Evolutionary conservation across 2,797 vertebrate genomes (phyloP).

Genomic region (Clarias pachynema): DNA sequence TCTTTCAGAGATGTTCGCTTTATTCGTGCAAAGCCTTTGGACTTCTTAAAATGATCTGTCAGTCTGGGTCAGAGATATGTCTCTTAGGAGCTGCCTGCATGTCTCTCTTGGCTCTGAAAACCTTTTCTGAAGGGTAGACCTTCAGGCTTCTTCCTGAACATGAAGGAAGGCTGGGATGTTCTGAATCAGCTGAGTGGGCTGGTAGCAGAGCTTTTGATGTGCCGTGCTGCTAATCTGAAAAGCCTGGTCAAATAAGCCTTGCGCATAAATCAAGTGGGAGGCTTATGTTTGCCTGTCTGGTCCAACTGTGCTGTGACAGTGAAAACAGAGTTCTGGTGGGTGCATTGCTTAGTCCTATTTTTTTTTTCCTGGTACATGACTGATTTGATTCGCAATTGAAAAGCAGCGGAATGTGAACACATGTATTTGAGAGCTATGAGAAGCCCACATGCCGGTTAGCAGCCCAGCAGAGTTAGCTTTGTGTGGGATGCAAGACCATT

Average conservation of each 20-base stretch:
- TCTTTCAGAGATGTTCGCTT: slow-evolving; percentile 44
- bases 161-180: slow-evolving; percentile 43
- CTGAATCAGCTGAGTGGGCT: slow-evolving; percentile 61
- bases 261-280: slow-evolving; percentile 55
- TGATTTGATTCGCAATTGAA: slow-evolving; percentile 47
- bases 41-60: slow-evolving; percentile 38
- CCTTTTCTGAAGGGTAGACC: slow-evolving; percentile 37
- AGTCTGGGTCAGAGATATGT: slow-evolving; percentile 42
- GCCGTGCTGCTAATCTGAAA: slow-evolving; percentile 58
- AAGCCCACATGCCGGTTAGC: slow-evolving; percentile 39
- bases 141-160: slow-evolving; percentile 38
- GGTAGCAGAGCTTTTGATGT: slow-evolving; percentile 60
- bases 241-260: slow-evolving; percentile 56
- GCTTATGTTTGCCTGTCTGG: slow-evolving; percentile 48
- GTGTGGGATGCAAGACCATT: slow-evolving; percentile 46
- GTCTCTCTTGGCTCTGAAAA: slow-evolving; percentile 37
- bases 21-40: slow-evolving; percentile 41
- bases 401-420: slow-evolving; percentile 44
- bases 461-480: slow-evolving; percentile 27
- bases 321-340: slow-evolving; percentile 51
- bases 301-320: slow-evolving; percentile 45
- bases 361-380: slow-evolving; percentile 29
- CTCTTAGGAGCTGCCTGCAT: slow-evolving; percentile 46
- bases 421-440: slow-evolving; percentile 43
- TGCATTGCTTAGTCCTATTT: slow-evolving; percentile 43